Evolutionary conservation across 2,797 vertebrate species (phyloP).

Genomic region (Ctenopoma kingsleyae): DNA sequence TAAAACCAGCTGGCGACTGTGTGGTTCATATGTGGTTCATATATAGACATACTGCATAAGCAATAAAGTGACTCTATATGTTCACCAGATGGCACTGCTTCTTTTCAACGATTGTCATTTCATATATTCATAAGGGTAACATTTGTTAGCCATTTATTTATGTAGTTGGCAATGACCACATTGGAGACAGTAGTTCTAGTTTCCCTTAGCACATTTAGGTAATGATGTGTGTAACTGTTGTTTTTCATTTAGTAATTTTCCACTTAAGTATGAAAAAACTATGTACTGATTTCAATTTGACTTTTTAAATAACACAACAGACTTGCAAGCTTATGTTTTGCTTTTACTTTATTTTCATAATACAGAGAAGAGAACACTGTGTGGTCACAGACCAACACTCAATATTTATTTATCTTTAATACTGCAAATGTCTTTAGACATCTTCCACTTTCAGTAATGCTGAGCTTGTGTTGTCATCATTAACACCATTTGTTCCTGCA

Average conservation of each 20-base stretch:
- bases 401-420: conserved; percentile 25
- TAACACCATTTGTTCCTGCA: not conserved
- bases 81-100: conserved; percentile 40
- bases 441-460: not conserved
- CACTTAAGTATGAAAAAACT: not conserved
- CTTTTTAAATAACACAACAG: conserved; percentile 14
- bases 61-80: not conserved
- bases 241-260: not conserved
- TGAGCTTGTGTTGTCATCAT: conserved; percentile 21
- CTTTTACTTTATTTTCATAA: conserved; percentile 68
- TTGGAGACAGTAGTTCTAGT: not conserved
- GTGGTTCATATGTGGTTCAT: not conserved
- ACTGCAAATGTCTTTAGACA: conserved; percentile 28
- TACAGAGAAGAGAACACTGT: conserved; percentile 39
- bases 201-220: not conserved
- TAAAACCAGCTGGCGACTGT: not conserved
- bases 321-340: conserved; percentile 17
- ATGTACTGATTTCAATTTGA: too few species aligned
- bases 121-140: not conserved
- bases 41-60: not conserved
- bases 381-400: conserved; percentile 50
- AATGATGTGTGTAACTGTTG: not conserved
- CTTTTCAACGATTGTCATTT: not conserved
- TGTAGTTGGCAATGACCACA: not conserved
- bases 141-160: not conserved